Base-by-base conservation (phyloP, 2,888 invertebrate genomes). In the Rhagophthalmus giganteus region DNA sequence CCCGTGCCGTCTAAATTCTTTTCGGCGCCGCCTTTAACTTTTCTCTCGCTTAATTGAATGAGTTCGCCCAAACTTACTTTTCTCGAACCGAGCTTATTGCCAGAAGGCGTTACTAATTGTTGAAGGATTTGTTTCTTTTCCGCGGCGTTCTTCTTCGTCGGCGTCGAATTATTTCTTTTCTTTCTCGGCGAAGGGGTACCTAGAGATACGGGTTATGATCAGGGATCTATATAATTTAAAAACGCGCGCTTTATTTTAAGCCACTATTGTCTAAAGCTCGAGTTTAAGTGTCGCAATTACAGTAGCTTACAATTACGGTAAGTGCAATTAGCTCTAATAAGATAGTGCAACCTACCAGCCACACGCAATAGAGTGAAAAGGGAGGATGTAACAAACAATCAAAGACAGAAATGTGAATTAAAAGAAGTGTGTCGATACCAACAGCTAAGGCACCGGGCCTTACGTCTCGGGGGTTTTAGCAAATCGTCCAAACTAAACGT, bases 401-500 rank as follows among this genome's bases (percentile, higher is more conserved):
- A 37, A 50, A 55, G 35, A 50, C 45, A 55, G 38, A 46, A 35
- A 44, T 16, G 54, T 55, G 54, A 41, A 31, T 44, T 35, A 50
- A 32, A 15, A 46, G 46, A 46, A 55, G 46, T 42, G 54, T 55
- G 54, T 50, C 16, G 50, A 42, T 51, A 55, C 54, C 49, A 55
- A 50, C 50, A 50, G 26, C 20, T 38, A 53, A 65, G 68, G 62
- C 63, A 63, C 60, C 40, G 46, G 72, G 77, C 82, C 86, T 87
- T 87, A 87, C 87, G 87, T 86, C 85, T 84, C 76, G 84, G 84
- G 79, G 84, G 85, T 81, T 87, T 86, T 81, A 89, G 85, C 78
- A 89, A 85, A 85, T 89, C 88, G 83, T 89, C 89, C 82, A 88
- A 84, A 83, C 88, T 88, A 83, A 88, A 88, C 76, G 89, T 88